phyloP scores from a whole-genome alignment of 2,797 vertebrate genomes.

The Acomys russatus region DNA sequence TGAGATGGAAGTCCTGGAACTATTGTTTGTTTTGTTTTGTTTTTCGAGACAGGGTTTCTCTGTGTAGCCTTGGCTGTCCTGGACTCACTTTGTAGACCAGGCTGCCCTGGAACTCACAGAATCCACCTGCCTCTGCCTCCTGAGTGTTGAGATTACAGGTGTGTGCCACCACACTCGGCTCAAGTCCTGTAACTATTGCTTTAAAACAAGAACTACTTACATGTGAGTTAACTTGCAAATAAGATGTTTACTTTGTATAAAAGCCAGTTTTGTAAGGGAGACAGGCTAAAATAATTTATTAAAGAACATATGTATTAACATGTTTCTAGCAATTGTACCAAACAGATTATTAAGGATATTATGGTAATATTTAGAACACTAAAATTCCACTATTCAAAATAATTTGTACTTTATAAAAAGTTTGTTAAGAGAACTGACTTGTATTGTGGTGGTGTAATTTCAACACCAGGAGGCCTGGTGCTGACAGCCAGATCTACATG shows the following conservation, averaged over 20 bases:
- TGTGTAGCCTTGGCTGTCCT: too few relatives aligned
- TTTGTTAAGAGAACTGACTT: constrained; percentile 45
- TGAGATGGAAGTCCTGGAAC: constrained; percentile 1
- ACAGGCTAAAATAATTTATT: constrained; percentile 51
- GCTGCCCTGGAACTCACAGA: too few relatives aligned
- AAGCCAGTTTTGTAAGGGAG: constrained; percentile 50
- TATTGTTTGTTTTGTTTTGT: neutral
- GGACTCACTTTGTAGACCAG: too few relatives aligned
- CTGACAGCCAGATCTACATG: neutral
- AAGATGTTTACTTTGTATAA: constrained; percentile 42
- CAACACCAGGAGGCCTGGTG: neutral
- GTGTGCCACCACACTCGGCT: too few relatives aligned
- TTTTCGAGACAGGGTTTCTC: too few relatives aligned
- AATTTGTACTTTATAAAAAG: neutral
- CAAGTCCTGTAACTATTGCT: constrained; percentile 19
- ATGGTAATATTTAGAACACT: constrained; percentile 53
- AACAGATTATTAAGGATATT: constrained; percentile 36
- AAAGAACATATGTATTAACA: neutral
- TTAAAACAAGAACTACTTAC: constrained; percentile 40
- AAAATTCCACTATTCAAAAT: constrained; percentile 55
- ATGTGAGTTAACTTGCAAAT: constrained; percentile 44
- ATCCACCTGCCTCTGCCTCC: too few relatives aligned
- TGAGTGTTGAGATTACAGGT: too few relatives aligned
- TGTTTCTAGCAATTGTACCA: neutral
- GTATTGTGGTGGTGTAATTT: too few relatives aligned